Evolutionary conservation across 2,797 vertebrate species (phyloP).

Genomic region (Melanotaenia nigrans): DNA sequence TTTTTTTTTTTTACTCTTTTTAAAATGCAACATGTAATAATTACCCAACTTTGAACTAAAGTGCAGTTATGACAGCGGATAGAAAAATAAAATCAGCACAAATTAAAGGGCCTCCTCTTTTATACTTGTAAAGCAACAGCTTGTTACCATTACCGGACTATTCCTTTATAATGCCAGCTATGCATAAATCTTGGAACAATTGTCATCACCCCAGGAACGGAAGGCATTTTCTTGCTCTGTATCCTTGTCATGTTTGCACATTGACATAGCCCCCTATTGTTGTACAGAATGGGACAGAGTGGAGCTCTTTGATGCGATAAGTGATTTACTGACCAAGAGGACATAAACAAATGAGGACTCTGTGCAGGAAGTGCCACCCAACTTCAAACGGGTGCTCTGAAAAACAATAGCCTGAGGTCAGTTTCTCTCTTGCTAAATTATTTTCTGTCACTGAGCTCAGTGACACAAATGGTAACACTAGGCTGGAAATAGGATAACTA

Average conservation of each 20-base stretch:
- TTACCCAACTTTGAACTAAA: neutral
- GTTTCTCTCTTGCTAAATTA: conserved; percentile 63
- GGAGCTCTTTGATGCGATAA: conserved; percentile 84
- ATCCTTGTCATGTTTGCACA: conserved; percentile 82
- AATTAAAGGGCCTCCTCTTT: neutral
- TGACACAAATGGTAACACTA: conserved; percentile 31
- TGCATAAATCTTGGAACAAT: conserved; percentile 74
- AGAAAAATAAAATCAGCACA: neutral
- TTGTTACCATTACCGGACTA: conserved; percentile 33
- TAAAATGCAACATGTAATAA: neutral
- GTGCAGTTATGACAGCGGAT: neutral
- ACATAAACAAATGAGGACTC: conserved; percentile 81
- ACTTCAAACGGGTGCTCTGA: conserved; percentile 79
- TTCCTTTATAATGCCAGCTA: conserved; percentile 55
- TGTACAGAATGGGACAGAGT: conserved; percentile 62
- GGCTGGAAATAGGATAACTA: conserved; percentile 24
- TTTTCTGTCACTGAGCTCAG: conserved; percentile 60
- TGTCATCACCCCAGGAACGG: conserved; percentile 76
- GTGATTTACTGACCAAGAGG: conserved; percentile 82
- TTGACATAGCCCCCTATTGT: conserved; percentile 78
- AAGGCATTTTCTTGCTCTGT: conserved; percentile 77
- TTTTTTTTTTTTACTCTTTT: neutral
- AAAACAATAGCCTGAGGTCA: conserved; percentile 77
- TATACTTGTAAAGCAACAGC: neutral
- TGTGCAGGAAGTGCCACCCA: conserved; percentile 78